Percentiles rank a stretch among this genome's conserved stretches.
Conservation (phyloP, 30 jellyfish, hydroid and myxozoan genomes). For the Chironex yamaguchii region DNA sequence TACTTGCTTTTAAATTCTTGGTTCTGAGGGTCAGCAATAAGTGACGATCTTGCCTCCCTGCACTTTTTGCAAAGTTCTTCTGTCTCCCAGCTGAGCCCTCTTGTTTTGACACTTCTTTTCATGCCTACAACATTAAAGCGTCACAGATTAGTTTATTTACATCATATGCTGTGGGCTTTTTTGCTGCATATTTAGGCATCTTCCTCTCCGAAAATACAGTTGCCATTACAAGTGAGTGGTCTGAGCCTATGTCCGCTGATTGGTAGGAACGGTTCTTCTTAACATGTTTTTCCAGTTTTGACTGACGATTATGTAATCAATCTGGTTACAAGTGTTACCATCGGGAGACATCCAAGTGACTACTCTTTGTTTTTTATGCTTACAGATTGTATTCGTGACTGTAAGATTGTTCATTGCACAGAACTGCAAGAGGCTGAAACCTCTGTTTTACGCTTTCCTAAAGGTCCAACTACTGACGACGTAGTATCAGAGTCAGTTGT, state of each 20-base stretch:
- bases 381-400: constrained; percentile 18
- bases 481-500: no score
- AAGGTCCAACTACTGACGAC: no score
- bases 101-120: no score
- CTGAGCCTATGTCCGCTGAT: constrained; percentile 35
- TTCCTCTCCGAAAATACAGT: no score
- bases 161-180: background rate
- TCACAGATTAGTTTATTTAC: constrained; percentile 10
- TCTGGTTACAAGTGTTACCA: constrained; percentile 21
- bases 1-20: constrained; percentile 25
- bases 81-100: no score
- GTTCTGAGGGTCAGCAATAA: no score
- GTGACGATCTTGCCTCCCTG: no score
- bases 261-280: constrained; percentile 11
- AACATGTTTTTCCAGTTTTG: background rate
- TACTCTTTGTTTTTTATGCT: constrained; percentile 8
- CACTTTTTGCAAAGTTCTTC: background rate
- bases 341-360: constrained; percentile 46
- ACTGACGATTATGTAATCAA: background rate
- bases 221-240: constrained; percentile 34
- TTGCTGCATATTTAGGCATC: background rate
- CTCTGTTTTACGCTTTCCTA: no score
- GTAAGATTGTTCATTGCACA: constrained; percentile 14
- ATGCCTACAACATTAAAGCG: no score
- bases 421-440: no score